Evolutionary conservation across 2,888 invertebrate genomes (phyloP).

Genomic region (Meiosimyza decipiens): DNA sequence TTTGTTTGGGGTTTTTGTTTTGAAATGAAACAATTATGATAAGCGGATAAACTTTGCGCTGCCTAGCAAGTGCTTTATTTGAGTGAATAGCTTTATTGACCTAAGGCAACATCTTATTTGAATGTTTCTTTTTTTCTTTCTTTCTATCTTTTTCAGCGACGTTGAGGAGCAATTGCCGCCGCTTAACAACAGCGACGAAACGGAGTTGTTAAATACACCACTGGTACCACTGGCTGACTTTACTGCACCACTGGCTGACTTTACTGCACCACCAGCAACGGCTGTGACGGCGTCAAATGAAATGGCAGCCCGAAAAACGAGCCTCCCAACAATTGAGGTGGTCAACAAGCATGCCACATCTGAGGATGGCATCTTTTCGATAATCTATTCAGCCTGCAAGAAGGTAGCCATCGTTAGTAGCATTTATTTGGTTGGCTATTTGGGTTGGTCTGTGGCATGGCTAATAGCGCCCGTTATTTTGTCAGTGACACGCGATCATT

Average conservation of each 20-base stretch:
- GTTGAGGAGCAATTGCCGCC: slow-evolving; percentile 5
- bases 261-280: slow-evolving; percentile 33
- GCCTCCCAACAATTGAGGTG: slow-evolving; percentile 12
- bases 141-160: neutral
- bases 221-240: slow-evolving; percentile 44
- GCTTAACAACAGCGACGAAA: neutral
- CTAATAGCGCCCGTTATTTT: slow-evolving; percentile 82
- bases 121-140: neutral
- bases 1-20: neutral
- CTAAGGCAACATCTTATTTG: too few species aligned
- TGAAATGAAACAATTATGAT: neutral
- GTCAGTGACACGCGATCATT: slow-evolving; percentile 82
- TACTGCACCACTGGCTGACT: slow-evolving; percentile 37
- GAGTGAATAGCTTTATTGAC: too few species aligned
- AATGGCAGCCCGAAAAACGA: slow-evolving; percentile 43
- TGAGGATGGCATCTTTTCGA: slow-evolving; percentile 69
- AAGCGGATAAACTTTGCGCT: neutral
- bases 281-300: slow-evolving; percentile 21
- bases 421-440: slow-evolving; percentile 84
- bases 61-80: neutral
- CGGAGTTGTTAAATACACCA: slow-evolving; percentile 16
- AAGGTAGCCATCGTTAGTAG: slow-evolving; percentile 79
- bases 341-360: slow-evolving; percentile 26
- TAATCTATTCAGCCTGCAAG: slow-evolving; percentile 74
- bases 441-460: slow-evolving; percentile 86